Conservation (phyloP, 2,113 vertebrate species). For the Geococcyx californianus region DNA sequence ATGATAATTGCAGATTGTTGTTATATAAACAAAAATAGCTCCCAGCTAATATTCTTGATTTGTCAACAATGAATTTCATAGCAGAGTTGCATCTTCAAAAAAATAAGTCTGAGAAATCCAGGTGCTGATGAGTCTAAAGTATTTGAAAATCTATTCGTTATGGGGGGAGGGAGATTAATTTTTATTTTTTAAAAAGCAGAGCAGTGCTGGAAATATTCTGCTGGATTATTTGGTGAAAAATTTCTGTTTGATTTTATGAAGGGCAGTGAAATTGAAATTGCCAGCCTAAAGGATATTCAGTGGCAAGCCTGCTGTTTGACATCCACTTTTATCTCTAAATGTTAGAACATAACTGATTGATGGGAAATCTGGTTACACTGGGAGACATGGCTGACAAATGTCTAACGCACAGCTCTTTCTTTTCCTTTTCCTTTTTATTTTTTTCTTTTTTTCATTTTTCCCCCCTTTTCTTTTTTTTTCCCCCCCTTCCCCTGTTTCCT, state of each 20-base stretch:
- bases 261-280: background rate
- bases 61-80: background rate
- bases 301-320: background rate
- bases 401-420: slow-evolving; percentile 49
- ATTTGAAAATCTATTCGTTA: background rate
- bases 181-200: background rate
- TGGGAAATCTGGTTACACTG: background rate
- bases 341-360: background rate
- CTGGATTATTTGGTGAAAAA: background rate
- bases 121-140: background rate
- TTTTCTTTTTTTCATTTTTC: accelerated
- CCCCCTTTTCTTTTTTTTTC: accelerated
- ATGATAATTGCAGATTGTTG: background rate
- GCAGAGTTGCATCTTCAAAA: background rate
- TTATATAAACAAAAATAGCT: background rate
- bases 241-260: background rate
- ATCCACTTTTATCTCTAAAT: background rate
- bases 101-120: background rate
- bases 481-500: background rate
- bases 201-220: background rate
- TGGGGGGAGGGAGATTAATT: background rate
- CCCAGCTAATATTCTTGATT: background rate
- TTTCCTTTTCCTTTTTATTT: background rate
- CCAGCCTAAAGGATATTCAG: background rate
- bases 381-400: background rate